These are phyloP conservation scores for Pyxicephalus adspersus DNA, from an alignment of 2,113 vertebrate species.

Conservation along the genomic window DNA sequence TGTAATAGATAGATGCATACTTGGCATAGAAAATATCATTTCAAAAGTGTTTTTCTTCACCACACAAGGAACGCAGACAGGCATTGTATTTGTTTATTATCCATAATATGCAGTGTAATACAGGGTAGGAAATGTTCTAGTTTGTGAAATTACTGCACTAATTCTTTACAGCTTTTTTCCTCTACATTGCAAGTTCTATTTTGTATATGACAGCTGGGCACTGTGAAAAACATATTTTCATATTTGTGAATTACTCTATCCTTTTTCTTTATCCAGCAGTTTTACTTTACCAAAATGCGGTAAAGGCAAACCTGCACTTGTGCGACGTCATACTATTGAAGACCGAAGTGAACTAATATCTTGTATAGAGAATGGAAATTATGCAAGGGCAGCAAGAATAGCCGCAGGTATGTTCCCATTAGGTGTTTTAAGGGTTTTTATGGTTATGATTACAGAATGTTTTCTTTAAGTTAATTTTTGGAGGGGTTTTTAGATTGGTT, in stretches of 20 bases:
- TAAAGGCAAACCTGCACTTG: constrained; percentile 91
- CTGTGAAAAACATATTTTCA: background rate
- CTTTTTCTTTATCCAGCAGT: constrained; percentile 54
- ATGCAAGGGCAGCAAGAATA: constrained; percentile 92
- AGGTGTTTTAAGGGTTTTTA: too few species aligned
- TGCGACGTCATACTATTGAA: constrained; percentile 91
- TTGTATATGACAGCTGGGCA: background rate
- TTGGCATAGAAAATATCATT: too few species aligned
- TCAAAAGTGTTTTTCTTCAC: too few species aligned
- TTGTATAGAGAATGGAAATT: constrained; percentile 94
- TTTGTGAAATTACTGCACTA: background rate
- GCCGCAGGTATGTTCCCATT: constrained; percentile 91
- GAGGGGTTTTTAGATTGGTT: too few species aligned
- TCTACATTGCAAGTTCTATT: background rate
- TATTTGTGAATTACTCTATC: background rate
- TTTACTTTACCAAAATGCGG: constrained; percentile 89
- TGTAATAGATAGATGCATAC: too few species aligned
- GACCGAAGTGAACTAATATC: constrained; percentile 93
- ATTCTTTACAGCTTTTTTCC: background rate
- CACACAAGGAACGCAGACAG: too few species aligned
- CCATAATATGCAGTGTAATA: too few species aligned
- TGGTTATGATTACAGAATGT: too few species aligned
- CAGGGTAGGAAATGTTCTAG: too few species aligned
- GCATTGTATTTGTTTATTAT: too few species aligned
- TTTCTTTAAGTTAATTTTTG: too few species aligned